phyloP scores from a whole-genome alignment of 2,888 invertebrate genomes.

The Flabesymbios commensalis region DNA sequence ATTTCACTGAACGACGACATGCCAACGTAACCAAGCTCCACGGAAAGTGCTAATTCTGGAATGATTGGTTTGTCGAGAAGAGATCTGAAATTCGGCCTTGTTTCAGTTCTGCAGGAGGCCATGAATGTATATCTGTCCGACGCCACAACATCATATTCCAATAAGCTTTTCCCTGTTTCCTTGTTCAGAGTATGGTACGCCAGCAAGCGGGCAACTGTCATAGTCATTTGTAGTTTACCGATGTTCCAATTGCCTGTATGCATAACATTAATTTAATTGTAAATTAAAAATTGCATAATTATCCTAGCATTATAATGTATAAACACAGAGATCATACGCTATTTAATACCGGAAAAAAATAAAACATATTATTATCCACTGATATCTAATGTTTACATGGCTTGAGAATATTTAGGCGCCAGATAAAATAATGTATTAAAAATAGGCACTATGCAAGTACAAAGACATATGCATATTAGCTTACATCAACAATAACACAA shows the following conservation, averaged over 20 bases:
- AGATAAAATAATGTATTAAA: no score
- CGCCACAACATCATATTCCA: slow-evolving; percentile 30
- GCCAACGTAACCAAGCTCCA: slow-evolving; percentile 32
- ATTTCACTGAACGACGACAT: slow-evolving; percentile 25
- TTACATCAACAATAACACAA: no score
- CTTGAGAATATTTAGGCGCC: no score
- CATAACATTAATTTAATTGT: no score
- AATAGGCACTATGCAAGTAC: no score
- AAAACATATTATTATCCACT: no score
- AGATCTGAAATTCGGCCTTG: slow-evolving; percentile 17
- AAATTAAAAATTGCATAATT: no score
- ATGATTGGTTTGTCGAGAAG: slow-evolving; percentile 3
- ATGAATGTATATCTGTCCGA: slow-evolving; percentile 29
- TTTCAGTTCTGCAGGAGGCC: slow-evolving; percentile 23
- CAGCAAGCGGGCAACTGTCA: slow-evolving; percentile 21
- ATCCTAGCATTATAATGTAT: no score
- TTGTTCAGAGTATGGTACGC: slow-evolving; percentile 21
- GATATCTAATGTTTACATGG: no score
- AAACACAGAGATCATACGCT: no score
- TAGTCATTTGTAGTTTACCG: slow-evolving; percentile 19
- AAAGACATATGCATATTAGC: no score
- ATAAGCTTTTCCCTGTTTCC: slow-evolving; percentile 19
- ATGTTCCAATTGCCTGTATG: slow-evolving; percentile 25
- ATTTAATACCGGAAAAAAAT: no score
- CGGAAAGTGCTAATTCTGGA: slow-evolving; percentile 14